phyloP scores from a whole-genome alignment of 1,140 invertebrate species.

The Leptinotarsa lineolata region DNA sequence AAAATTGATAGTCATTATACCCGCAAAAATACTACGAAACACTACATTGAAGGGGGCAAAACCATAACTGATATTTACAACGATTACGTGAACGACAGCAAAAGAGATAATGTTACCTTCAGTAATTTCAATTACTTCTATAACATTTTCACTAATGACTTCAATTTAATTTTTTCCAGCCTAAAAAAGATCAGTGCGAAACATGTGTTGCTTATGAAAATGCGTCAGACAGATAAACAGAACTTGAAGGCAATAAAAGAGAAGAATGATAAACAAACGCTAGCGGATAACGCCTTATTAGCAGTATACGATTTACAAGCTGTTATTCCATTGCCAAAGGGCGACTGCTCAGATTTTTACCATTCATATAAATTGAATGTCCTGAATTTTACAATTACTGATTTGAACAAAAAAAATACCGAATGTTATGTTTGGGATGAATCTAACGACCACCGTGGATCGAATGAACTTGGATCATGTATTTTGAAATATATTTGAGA shows the following conservation, averaged over 20 bases:
- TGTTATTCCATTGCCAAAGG: neutral
- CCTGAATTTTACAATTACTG: neutral
- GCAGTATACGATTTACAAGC: neutral
- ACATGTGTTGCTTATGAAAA: constrained; percentile 48
- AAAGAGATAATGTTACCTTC: constrained; percentile 35
- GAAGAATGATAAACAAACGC: neutral
- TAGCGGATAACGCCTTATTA: neutral
- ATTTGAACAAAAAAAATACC: neutral
- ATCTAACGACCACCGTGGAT: neutral
- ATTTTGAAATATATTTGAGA: neutral
- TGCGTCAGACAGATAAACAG: constrained; percentile 38
- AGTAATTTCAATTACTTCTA: constrained; percentile 34
- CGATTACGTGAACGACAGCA: neutral
- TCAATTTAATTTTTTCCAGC: constrained; percentile 52
- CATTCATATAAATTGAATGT: neutral
- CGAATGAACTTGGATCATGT: neutral
- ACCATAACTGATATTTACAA: neutral
- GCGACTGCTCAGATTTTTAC: neutral
- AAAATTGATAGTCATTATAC: neutral
- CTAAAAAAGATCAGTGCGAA: constrained; percentile 56
- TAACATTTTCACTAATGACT: constrained; percentile 49
- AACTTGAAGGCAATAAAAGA: constrained; percentile 28
- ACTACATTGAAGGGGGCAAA: neutral
- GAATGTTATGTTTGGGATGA: neutral
- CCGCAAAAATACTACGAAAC: neutral